Base-by-base conservation (phyloP, 1,140 invertebrate genomes). In the Drosophila cardini region DNA sequence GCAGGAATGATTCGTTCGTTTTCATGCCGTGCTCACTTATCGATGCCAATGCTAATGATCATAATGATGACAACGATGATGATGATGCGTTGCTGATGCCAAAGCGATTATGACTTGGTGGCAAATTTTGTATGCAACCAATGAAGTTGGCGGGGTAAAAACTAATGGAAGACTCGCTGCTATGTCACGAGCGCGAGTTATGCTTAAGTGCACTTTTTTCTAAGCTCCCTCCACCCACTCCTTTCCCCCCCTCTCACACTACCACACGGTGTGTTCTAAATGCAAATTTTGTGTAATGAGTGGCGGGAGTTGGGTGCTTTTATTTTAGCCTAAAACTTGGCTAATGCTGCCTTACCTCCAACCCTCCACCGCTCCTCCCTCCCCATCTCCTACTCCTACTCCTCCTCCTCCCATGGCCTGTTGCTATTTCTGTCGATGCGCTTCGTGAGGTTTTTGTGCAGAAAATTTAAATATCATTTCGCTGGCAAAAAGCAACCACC, bases 231-330 rank as follows among this genome's bases (percentile, higher is more conserved):
- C 1, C 21, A 26, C 21, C 4, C 21, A 26, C 21, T 26, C 21
- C 42, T 21, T 36, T 21, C 34, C 30, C 30, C n/a, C 11, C 18
- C 15, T 42, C 56, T 11, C 7, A 34, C 7, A 3, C 7, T 8
- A 10, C 21, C 13, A 4, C 13, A 42, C 40, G 34, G 7, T 16
- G 57, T 40, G 16, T n/a, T 67, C 85, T 84, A 89, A 89, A 89
- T 89, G 85, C 84, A 89, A 89, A 89, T 89, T 90, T 89, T 76
- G 85, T 90, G 85, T 89, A 89, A 86, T 86, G 82, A 86, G 70
- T 70, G 56, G 26, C 26, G 21, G 52, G 63, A 45, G 69, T 65
- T 72, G 78, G 63, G 69, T 50, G 6, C 16, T 55, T 61, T 73
- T 62, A 81, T 81, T 71, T 81, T 73, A 69, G 72, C 15, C 72